Evolutionary conservation across 2,113 vertebrate species (phyloP).

Genomic region (Xiphias gladius): DNA sequence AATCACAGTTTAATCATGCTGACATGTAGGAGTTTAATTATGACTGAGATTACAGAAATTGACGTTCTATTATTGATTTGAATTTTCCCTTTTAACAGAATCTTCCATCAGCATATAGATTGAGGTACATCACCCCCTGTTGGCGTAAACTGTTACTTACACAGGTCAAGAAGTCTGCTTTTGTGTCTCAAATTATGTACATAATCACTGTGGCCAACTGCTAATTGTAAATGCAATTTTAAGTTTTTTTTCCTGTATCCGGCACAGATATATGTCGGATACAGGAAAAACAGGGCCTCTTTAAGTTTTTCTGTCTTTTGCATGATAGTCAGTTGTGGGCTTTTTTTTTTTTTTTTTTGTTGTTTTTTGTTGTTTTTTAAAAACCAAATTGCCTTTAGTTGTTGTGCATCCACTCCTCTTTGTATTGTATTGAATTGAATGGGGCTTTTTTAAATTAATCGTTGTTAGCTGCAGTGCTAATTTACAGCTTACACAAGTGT

Average conservation of each 20-base stretch:
- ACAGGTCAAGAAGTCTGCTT: background rate
- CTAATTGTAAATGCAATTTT: background rate
- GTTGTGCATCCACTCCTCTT: background rate
- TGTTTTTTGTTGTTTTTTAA: too few relatives aligned
- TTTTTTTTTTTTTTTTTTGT: background rate
- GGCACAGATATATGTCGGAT: too few relatives aligned
- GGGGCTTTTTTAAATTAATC: too few relatives aligned
- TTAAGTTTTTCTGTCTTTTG: background rate
- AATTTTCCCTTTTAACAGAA: background rate
- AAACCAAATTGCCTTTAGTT: background rate
- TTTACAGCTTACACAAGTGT: too few relatives aligned
- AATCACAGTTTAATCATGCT: background rate
- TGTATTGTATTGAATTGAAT: too few relatives aligned
- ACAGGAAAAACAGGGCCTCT: background rate
- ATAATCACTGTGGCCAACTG: too few relatives aligned
- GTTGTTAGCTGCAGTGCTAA: too few relatives aligned
- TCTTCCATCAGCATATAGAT: background rate
- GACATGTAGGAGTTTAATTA: background rate
- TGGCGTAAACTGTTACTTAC: slow-evolving; percentile 9
- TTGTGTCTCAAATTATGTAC: too few relatives aligned
- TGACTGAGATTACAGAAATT: background rate
- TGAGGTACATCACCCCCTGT: slow-evolving; percentile 54
- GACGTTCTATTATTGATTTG: too few relatives aligned
- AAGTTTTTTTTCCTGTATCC: too few relatives aligned
- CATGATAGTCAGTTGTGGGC: background rate